Conservation (phyloP, 2,888 invertebrate species). For the Drosophila phalerata region DNA sequence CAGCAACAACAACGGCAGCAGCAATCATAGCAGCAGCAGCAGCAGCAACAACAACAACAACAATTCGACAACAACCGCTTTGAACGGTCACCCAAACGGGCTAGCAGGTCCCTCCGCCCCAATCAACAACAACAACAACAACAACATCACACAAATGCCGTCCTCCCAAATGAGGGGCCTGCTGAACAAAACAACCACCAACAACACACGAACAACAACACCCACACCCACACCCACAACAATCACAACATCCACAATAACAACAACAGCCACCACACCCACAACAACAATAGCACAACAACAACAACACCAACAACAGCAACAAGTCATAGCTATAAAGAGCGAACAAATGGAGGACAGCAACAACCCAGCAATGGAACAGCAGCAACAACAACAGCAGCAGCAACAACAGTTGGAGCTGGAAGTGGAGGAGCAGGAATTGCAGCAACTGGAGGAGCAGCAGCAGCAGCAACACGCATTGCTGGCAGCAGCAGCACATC, state of each 20-base stretch:
- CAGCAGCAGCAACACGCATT: slow-evolving; percentile 50
- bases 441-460: slow-evolving; percentile 47
- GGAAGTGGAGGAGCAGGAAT: slow-evolving; percentile 51
- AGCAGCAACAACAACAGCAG: slow-evolving; percentile 55
- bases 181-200: slow-evolving; percentile 90
- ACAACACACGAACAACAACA: slow-evolving; percentile 83
- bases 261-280: slow-evolving; percentile 84
- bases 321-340: slow-evolving; percentile 85
- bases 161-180: slow-evolving; percentile 96
- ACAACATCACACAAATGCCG: slow-evolving; percentile 81
- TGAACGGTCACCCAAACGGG: slow-evolving; percentile 96
- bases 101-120: slow-evolving; percentile 97
- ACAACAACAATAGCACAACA: slow-evolving; percentile 86
- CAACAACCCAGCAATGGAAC: slow-evolving; percentile 81
- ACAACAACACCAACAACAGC: slow-evolving; percentile 87
- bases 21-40: slow-evolving; percentile 41
- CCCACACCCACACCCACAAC: slow-evolving; percentile 87
- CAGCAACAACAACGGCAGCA: slow-evolving; percentile 54
- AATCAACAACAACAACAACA: slow-evolving; percentile 87
- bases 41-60: slow-evolving; percentile 25
- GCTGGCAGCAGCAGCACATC: slow-evolving; percentile 74
- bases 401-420: slow-evolving; percentile 48
- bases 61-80: slow-evolving; percentile 63
- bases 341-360: slow-evolving; percentile 82
- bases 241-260: slow-evolving; percentile 87